A percentile compares a stretch with the other conserved stretches of the same genome.
phyloP scores from a whole-genome alignment of 2,888 invertebrate genomes.

The Calameuta pallipes region DNA sequence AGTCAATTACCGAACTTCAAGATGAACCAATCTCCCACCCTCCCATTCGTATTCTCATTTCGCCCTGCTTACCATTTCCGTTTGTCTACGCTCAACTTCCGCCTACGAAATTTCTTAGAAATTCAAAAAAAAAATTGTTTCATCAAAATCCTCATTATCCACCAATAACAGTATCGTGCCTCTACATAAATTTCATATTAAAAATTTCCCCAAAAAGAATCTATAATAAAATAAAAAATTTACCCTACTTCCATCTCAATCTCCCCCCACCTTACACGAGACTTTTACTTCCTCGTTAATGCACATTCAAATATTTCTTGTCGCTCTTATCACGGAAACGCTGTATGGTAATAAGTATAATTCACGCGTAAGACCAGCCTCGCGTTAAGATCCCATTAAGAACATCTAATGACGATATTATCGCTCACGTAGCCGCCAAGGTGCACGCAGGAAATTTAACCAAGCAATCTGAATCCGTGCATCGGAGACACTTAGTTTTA shows the following conservation, averaged over 20 bases:
- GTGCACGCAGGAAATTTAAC: conserved; percentile 42
- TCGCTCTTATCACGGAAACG: neutral
- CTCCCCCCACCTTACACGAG: neutral
- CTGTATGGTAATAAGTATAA: conserved; percentile 40
- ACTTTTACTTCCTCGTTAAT: neutral
- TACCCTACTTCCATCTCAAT: neutral
- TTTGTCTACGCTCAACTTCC: no score
- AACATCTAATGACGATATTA: conserved; percentile 43
- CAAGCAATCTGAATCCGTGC: conserved; percentile 35
- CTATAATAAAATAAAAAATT: neutral
- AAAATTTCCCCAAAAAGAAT: no score
- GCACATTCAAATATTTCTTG: neutral
- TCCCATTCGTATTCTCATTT: conserved; percentile 17
- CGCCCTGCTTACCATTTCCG: no score
- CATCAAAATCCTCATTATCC: no score
- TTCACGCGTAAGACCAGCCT: conserved; percentile 36
- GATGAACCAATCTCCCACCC: conserved; percentile 10
- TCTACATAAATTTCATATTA: no score
- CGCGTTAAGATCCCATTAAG: conserved; percentile 54
- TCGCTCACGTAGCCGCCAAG: conserved; percentile 36
- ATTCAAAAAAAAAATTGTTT: no score
- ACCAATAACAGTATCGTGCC: no score
- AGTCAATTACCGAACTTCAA: conserved; percentile 43
- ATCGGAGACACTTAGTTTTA: neutral
- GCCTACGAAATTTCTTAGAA: accelerated